Percentiles rank a stretch among this genome's conserved stretches.
These are phyloP conservation scores for Thereva nobilitata DNA, from an alignment of 2,888 invertebrate species.

Conservation along the genomic window DNA sequence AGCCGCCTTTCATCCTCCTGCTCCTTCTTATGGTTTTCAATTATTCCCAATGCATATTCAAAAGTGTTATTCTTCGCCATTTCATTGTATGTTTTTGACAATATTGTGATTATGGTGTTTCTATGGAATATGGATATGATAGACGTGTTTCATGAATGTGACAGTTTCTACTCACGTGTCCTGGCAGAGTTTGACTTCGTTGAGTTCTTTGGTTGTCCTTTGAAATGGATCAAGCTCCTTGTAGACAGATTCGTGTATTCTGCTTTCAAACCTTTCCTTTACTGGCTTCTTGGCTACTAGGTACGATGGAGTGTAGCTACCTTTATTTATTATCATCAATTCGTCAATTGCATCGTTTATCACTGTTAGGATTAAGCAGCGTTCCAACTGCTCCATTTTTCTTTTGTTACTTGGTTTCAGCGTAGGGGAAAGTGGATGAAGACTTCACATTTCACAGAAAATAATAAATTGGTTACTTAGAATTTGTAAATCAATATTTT, in stretches of 20 bases:
- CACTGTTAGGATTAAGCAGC: constrained; percentile 7
- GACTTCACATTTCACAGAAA: background rate
- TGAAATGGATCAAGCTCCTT: constrained; percentile 39
- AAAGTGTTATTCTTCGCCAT: constrained; percentile 11
- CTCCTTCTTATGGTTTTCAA: constrained; percentile 17
- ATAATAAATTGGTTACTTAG: constrained; percentile 4
- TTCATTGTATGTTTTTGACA: constrained; percentile 33
- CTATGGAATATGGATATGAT: constrained; percentile 6
- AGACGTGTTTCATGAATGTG: background rate
- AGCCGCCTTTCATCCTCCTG: constrained; percentile 35
- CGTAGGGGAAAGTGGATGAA: too few relatives aligned
- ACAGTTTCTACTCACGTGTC: constrained; percentile 36
- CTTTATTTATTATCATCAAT: constrained; percentile 37
- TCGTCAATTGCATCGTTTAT: constrained; percentile 35
- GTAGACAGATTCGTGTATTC: constrained; percentile 38
- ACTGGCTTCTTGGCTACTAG: constrained; percentile 16
- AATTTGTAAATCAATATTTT: background rate
- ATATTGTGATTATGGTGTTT: constrained; percentile 26
- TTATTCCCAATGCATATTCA: constrained; percentile 11
- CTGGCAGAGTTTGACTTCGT: constrained; percentile 37
- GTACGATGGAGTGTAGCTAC: constrained; percentile 9
- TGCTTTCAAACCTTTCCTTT: constrained; percentile 32
- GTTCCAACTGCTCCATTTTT: constrained; percentile 25
- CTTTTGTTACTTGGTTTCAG: background rate
- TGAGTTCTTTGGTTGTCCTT: constrained; percentile 20